A percentile compares a stretch with the other conserved stretches of the same genome.
phyloP scores from a whole-genome alignment of 92 coral and sea anemone genomes.

The Meandrina meandrites region DNA sequence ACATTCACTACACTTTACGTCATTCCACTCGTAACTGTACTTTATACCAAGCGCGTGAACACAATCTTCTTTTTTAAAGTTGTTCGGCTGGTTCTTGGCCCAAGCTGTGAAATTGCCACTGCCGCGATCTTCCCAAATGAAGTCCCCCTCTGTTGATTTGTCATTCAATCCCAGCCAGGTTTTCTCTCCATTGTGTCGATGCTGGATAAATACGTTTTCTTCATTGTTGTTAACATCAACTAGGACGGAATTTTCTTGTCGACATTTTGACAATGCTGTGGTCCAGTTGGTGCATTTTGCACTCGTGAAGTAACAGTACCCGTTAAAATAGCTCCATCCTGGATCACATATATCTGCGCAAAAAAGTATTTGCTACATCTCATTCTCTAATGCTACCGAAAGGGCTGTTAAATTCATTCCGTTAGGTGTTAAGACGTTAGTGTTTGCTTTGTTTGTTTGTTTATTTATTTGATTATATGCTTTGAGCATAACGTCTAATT shows the following conservation, averaged over 20 bases:
- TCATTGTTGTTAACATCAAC: not conserved
- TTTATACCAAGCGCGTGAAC: not conserved
- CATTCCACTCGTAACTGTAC: not conserved
- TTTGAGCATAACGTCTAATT: too few relatives aligned
- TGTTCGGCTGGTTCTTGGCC: not conserved
- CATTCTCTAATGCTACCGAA: too few relatives aligned
- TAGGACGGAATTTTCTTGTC: too few relatives aligned
- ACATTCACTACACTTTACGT: not conserved
- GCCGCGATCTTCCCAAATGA: too few relatives aligned
- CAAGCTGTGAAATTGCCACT: too few relatives aligned
- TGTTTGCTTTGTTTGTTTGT: too few relatives aligned
- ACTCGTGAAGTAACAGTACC: slow-evolving; percentile 54
- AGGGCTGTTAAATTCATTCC: too few relatives aligned
- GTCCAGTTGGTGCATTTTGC: not conserved
- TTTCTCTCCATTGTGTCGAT: not conserved
- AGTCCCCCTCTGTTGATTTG: not conserved
- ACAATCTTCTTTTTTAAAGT: not conserved
- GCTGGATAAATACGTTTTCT: not conserved
- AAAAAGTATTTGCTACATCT: not conserved
- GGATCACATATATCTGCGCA: slow-evolving; percentile 50
- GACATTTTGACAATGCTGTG: too few relatives aligned
- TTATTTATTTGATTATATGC: too few relatives aligned
- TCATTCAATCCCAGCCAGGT: not conserved
- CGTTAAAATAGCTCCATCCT: slow-evolving; percentile 56
- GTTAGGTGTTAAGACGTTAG: too few relatives aligned